A percentile compares a stretch with the other conserved stretches of the same genome.
These are phyloP conservation scores for Lindbergichthys nudifrons DNA, from an alignment of 2,797 vertebrate genomes.

Conservation along the genomic window DNA sequence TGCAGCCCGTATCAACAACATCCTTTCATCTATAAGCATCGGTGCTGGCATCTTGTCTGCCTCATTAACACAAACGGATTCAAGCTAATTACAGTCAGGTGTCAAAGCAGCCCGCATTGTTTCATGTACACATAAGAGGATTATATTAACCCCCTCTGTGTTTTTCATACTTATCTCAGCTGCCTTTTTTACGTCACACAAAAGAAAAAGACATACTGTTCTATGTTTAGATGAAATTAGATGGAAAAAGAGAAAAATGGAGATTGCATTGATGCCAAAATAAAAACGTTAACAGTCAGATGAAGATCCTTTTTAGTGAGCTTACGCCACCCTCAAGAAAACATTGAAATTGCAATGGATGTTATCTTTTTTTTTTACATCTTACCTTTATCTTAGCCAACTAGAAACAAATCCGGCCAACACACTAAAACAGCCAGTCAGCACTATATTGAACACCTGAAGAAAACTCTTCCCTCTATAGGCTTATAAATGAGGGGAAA, in stretches of 20 bases:
- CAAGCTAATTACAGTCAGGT: conserved; percentile 74
- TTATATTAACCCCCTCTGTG: conserved; percentile 32
- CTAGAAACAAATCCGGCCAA: conserved; percentile 36
- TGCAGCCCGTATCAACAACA: conserved; percentile 67
- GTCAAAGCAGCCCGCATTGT: conserved; percentile 73
- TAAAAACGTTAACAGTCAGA: conserved; percentile 17
- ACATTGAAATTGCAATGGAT: conserved; percentile 3
- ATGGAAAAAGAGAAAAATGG: background rate
- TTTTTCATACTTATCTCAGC: conserved; percentile 24
- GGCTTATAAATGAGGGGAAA: conserved; percentile 22
- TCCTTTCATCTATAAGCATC: conserved; percentile 73
- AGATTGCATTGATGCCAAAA: conserved; percentile 15
- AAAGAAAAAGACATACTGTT: conserved; percentile 25
- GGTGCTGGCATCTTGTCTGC: conserved; percentile 68
- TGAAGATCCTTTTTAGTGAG: conserved; percentile 19
- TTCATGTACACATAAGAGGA: conserved; percentile 60
- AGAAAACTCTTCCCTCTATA: conserved; percentile 15
- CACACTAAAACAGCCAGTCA: conserved; percentile 33
- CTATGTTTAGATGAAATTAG: conserved; percentile 10
- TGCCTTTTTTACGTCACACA: background rate
- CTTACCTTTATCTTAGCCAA: conserved; percentile 20
- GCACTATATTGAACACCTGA: conserved; percentile 10
- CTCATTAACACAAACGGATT: conserved; percentile 76
- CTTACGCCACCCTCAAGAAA: conserved; percentile 8
- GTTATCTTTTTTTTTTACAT: conserved; percentile 43